These are phyloP conservation scores for Platysteira castanea DNA, from an alignment of 2,113 vertebrate genomes.

Conservation along the genomic window DNA sequence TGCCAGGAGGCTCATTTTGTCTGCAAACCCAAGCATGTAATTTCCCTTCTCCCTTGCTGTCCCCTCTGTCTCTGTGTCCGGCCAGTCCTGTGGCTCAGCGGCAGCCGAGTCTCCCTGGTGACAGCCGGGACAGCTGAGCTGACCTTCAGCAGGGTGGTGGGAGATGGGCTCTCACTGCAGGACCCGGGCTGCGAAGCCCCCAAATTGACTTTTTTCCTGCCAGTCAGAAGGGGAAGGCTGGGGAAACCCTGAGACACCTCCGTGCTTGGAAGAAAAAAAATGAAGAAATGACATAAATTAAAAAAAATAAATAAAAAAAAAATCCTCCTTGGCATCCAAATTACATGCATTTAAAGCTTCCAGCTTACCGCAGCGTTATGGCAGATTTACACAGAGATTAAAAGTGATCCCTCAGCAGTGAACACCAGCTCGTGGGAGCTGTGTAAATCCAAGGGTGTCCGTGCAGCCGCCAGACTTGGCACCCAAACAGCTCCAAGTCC, in stretches of 20 bases:
- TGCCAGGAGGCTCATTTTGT: not conserved
- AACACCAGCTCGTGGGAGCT: not conserved
- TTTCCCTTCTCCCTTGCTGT: not conserved
- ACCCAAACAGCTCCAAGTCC: not conserved
- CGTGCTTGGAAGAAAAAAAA: not conserved
- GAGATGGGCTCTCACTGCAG: not conserved
- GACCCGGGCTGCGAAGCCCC: not conserved
- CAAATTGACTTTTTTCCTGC: not conserved
- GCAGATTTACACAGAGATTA: not conserved
- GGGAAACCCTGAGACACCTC: not conserved
- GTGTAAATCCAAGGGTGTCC: not conserved
- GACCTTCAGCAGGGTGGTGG: not conserved
- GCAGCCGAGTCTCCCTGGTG: not conserved
- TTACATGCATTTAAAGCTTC: not conserved
- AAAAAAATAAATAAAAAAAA: not conserved
- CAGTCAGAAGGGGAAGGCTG: not conserved
- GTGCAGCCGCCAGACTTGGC: not conserved
- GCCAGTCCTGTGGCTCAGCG: not conserved
- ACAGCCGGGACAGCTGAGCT: not conserved
- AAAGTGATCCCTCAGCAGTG: not conserved
- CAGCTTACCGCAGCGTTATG: not conserved
- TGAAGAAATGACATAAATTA: not conserved
- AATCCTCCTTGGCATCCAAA: not conserved
- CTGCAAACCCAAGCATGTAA: constrained; percentile 39
- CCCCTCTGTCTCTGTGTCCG: not conserved